phyloP scores from a whole-genome alignment of 2,888 invertebrate genomes.

The Acronicta alni region DNA sequence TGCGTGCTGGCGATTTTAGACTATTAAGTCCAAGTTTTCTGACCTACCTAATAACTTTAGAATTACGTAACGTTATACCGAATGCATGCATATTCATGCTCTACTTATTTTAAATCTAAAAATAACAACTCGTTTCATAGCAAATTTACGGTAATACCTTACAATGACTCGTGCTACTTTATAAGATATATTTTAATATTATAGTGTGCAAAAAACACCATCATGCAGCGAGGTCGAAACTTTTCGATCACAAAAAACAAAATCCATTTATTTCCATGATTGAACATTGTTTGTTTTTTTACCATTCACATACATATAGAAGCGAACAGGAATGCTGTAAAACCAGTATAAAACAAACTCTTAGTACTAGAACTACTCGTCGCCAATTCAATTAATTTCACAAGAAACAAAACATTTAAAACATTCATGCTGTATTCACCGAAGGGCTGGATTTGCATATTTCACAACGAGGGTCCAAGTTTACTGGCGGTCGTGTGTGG shows the following conservation, averaged over 20 bases:
- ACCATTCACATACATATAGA: constrained; percentile 19
- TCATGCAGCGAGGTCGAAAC: constrained; percentile 23
- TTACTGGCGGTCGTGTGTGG: constrained; percentile 83
- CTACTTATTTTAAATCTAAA: constrained; percentile 7
- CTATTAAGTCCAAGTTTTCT: too few species aligned
- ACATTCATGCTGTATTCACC: constrained; percentile 73
- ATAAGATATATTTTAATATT: constrained; percentile 25
- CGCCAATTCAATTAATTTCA: constrained; percentile 72
- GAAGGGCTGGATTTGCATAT: constrained; percentile 78
- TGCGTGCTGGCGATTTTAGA: too few species aligned
- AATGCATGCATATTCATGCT: constrained; percentile 1
- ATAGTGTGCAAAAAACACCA: constrained; percentile 30
- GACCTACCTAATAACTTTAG: too few species aligned
- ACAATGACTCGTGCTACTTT: constrained; percentile 38
- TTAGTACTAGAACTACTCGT: constrained; percentile 43
- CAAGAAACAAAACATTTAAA: constrained; percentile 74
- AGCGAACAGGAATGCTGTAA: constrained; percentile 36
- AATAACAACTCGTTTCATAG: constrained; percentile 21
- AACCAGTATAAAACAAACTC: constrained; percentile 41
- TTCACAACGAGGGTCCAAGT: constrained; percentile 65
- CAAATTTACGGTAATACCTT: constrained; percentile 19
- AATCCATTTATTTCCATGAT: constrained; percentile 49
- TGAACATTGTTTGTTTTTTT: constrained; percentile 52
- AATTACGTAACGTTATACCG: constrained; percentile 1
- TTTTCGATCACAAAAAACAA: constrained; percentile 42